Percentiles rank a stretch among this genome's conserved stretches.
phyloP scores from a whole-genome alignment of 2,113 vertebrate species.

The Myodes glareolus region DNA sequence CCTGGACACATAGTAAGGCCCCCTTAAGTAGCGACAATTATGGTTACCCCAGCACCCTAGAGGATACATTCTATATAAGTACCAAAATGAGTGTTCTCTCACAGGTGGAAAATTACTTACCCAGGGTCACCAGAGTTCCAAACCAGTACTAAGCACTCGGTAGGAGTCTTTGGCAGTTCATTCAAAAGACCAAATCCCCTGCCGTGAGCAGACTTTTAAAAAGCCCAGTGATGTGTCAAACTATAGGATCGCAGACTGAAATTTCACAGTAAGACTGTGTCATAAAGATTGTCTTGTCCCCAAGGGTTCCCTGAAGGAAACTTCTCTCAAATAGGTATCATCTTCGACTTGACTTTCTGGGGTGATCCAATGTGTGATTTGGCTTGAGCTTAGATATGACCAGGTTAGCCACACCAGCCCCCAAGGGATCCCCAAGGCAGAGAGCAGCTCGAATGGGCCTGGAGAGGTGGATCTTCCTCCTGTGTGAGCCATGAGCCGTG shows the following conservation, averaged over 20 bases:
- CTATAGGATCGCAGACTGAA: background rate
- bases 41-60: background rate
- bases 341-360: background rate
- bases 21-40: background rate
- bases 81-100: background rate
- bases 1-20: background rate
- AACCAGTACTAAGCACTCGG: background rate
- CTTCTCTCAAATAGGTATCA: background rate
- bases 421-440: background rate
- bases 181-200: background rate
- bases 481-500: background rate
- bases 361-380: background rate
- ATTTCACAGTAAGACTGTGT: background rate
- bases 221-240: background rate
- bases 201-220: background rate
- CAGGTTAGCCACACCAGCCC: background rate
- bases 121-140: background rate
- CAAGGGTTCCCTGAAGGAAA: background rate
- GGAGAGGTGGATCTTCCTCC: background rate
- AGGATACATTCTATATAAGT: background rate
- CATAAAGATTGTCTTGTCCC: background rate
- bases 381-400: conserved; percentile 1
- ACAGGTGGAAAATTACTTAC: conserved; percentile 7
- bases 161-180: background rate
- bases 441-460: background rate